Conservation (phyloP, 2,888 invertebrate genomes). For the Patella depressa region DNA sequence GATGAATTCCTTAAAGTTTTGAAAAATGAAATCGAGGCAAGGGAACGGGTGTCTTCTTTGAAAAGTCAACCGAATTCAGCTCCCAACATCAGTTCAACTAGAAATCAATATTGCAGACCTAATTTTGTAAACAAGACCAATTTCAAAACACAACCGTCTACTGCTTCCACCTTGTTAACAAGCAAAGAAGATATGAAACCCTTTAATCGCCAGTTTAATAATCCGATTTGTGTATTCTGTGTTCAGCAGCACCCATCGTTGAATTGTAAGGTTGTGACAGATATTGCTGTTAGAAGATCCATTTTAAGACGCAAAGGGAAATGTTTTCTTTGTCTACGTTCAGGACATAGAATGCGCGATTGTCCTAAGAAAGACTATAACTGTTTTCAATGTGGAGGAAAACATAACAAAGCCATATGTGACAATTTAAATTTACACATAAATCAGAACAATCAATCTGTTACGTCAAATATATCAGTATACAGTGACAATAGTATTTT, state of each 20-base stretch:
- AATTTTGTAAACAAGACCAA: neutral
- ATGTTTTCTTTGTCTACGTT: neutral
- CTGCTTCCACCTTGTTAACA: neutral
- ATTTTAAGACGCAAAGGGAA: neutral
- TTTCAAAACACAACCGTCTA: neutral
- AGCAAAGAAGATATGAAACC: neutral
- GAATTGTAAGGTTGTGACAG: neutral
- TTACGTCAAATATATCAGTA: neutral
- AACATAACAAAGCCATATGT: neutral
- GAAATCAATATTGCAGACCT: neutral
- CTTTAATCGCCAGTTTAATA: neutral
- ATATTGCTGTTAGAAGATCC: neutral
- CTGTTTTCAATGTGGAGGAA: slow-evolving; percentile 1
- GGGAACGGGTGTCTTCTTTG: neutral
- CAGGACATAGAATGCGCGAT: neutral
- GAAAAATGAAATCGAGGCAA: neutral
- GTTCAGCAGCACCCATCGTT: neutral
- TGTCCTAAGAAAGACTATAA: neutral
- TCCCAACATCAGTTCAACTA: neutral
- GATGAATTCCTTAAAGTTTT: neutral
- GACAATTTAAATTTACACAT: neutral
- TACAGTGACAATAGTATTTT: neutral
- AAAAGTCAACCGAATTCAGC: neutral
- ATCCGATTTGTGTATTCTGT: neutral
- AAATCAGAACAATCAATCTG: neutral